Evolutionary conservation across 2,888 invertebrate genomes (phyloP), one percentile per base, ranked within the genome.

Genomic region (Cantharis lateralis): DNA sequence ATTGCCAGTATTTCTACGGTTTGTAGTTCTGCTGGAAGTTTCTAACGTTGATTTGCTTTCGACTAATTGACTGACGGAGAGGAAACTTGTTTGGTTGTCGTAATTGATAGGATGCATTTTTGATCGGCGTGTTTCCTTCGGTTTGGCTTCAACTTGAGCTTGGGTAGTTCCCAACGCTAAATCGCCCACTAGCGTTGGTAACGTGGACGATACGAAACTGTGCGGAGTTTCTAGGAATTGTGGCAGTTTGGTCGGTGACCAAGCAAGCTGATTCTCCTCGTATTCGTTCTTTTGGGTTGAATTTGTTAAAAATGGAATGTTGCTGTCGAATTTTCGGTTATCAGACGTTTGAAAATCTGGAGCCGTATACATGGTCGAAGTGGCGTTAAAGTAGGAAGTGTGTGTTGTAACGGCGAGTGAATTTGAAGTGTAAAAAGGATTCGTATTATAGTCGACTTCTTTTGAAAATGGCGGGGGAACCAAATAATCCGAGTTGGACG

Each of bases 21-120:
- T 82, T 3, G 83, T 72, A 0, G 84, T 80, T 76, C 84, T 84
- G 82, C 83, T 61, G 83, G 85, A 32, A 79, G 80, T 76, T 26
- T 77, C 61, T 84, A 84, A 64, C 68, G 81, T 70, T 62, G 87
- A 80, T 90, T 89, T 89, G 79, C 89, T 90, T 80, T 91, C 92
- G 2, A 92, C 92, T n/a, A 92, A 84, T 77, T 92, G 92, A 84
- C 92, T 92, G 0, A 93, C 92, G 0, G 92, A 92, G 10, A 92
- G 84, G 77, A 92, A 92, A 71, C 89, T 90, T 26, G 88, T 87
- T 13, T 88, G 87, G 32, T 88, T 88, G 16, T 85, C 82, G 66
- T 76, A 73, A 70, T 79, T 80, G 15, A 75, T 75, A 28, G 74
- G 83, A 82, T 72, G 77, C 18, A 71, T 26, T 77, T 81, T 81